These are phyloP conservation scores for Vombatus ursinus DNA, from an alignment of 2,113 vertebrate species.

Conservation along the genomic window DNA sequence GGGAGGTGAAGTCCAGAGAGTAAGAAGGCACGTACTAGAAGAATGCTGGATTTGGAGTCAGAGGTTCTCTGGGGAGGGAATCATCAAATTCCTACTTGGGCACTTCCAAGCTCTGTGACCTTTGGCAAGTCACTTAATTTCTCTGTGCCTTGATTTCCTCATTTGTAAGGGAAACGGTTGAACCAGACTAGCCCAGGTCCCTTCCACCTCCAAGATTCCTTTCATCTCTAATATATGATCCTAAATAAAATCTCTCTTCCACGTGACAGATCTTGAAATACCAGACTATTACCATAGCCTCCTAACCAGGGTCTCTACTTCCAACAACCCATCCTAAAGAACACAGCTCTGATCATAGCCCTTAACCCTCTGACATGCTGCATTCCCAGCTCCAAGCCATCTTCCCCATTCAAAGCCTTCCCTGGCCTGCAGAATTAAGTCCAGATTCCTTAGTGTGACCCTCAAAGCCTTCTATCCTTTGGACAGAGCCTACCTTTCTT, in stretches of 20 bases:
- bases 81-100: neutral
- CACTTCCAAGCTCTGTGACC: neutral
- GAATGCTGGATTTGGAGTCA: neutral
- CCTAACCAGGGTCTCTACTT: neutral
- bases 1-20: neutral
- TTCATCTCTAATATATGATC: neutral
- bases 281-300: neutral
- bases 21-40: slow-evolving; percentile 1
- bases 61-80: neutral
- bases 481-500: no score
- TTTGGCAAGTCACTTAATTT: neutral
- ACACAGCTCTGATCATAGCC: neutral
- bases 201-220: neutral
- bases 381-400: neutral
- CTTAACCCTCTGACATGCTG: neutral
- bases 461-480: no score
- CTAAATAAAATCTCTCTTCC: neutral
- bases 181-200: neutral
- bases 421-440: neutral
- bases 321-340: neutral
- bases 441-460: neutral
- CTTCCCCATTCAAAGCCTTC: neutral
- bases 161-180: neutral
- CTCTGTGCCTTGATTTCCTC: slow-evolving; percentile 1
- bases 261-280: neutral